Evolutionary conservation across 2,888 invertebrate species (phyloP).

Genomic region (Carcina quercana): DNA sequence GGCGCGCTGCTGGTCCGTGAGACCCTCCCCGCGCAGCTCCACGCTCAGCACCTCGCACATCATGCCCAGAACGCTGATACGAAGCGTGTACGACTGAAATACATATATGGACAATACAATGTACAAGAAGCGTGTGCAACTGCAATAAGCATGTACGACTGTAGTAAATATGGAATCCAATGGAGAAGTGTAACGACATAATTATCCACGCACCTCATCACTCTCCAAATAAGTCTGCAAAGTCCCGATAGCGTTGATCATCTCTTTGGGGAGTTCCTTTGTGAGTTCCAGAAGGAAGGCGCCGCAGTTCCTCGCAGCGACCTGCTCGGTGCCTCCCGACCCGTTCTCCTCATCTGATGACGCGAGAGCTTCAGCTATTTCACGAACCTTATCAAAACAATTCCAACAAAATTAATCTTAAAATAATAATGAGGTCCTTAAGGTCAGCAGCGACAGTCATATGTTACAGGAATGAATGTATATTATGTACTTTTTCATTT

Average conservation of each 20-base stretch:
- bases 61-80: constrained; percentile 89
- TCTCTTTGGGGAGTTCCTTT: constrained; percentile 74
- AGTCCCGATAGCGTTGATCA: constrained; percentile 76
- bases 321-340: constrained; percentile 49
- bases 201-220: constrained; percentile 71
- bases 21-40: constrained; percentile 82
- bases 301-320: constrained; percentile 62
- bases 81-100: constrained; percentile 77
- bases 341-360: constrained; percentile 62
- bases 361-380: constrained; percentile 81
- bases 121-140: too few relatives aligned
- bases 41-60: constrained; percentile 85
- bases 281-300: constrained; percentile 78
- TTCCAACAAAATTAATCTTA: too few relatives aligned
- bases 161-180: too few relatives aligned
- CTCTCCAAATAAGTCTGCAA: constrained; percentile 76
- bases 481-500: too few relatives aligned
- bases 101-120: too few relatives aligned
- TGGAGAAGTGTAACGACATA: too few relatives aligned
- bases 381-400: constrained; percentile 56
- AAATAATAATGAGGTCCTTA: too few relatives aligned
- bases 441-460: too few relatives aligned
- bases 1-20: constrained; percentile 78
- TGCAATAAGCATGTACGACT: too few relatives aligned
- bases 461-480: too few relatives aligned